Conservation (phyloP, 2,113 vertebrate species). For the Oncorhynchus keta region DNA sequence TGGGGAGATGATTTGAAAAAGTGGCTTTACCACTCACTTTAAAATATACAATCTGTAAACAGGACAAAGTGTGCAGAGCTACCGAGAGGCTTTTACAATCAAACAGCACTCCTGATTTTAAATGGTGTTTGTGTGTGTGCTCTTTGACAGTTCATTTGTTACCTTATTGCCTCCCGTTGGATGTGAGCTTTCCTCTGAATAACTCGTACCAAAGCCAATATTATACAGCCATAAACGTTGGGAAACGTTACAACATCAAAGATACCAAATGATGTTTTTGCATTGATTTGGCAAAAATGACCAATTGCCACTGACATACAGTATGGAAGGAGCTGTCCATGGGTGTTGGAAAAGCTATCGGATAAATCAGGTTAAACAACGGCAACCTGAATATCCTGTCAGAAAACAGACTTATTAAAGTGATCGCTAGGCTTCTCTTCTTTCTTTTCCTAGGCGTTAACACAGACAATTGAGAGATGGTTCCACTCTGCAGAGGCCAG, state of each 20-base stretch:
- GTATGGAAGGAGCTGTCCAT: background rate
- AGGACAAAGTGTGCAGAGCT: background rate
- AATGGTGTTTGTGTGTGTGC: background rate
- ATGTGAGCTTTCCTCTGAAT: background rate
- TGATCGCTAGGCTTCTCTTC: background rate
- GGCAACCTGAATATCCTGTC: conserved; percentile 2
- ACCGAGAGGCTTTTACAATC: background rate
- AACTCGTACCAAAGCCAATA: no score
- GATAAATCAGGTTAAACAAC: conserved; percentile 39
- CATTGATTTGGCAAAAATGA: no score
- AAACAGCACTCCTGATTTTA: background rate
- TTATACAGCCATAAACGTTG: no score
- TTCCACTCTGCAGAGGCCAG: no score
- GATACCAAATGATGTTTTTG: background rate
- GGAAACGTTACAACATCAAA: no score
- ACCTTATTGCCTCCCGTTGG: background rate
- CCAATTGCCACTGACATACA: no score
- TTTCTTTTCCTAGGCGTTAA: background rate
- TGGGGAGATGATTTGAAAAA: background rate
- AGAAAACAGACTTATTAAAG: background rate
- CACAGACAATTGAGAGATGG: background rate
- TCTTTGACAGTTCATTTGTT: background rate
- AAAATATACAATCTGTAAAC: background rate
- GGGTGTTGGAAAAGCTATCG: background rate
- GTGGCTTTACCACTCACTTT: background rate